Conservation (phyloP, 2,888 invertebrate genomes). For the Mythimna impura region DNA sequence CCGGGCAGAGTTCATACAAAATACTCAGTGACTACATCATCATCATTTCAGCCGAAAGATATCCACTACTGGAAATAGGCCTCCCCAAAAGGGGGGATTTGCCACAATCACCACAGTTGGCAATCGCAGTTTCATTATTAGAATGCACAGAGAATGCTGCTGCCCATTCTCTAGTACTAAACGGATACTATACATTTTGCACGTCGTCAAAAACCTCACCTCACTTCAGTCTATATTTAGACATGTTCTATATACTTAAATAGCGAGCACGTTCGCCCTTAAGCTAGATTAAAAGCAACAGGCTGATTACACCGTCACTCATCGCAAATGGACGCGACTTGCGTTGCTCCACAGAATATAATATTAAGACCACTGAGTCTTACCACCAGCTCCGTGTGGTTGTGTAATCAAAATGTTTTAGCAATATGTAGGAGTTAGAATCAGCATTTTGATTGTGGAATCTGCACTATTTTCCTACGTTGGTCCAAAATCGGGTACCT, state of each 20-base stretch:
- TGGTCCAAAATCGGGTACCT: too few relatives aligned
- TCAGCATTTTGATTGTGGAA: conserved; percentile 5
- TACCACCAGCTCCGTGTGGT: background rate
- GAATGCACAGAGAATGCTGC: too few relatives aligned
- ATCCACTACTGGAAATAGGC: too few relatives aligned
- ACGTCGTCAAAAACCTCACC: background rate
- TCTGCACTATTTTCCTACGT: background rate
- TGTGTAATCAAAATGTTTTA: background rate
- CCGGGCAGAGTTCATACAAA: too few relatives aligned
- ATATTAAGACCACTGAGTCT: conserved; percentile 7
- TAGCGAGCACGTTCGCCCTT: background rate
- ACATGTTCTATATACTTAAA: conserved; percentile 11
- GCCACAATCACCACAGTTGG: too few relatives aligned
- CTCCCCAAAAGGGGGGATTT: too few relatives aligned
- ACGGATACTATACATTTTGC: background rate
- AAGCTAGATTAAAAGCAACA: conserved; percentile 38
- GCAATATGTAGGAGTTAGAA: background rate
- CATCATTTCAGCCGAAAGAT: too few relatives aligned
- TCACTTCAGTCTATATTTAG: conserved; percentile 1
- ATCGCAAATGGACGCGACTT: conserved; percentile 23
- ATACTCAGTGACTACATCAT: too few relatives aligned
- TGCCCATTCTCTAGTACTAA: background rate
- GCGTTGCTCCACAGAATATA: conserved; percentile 16
- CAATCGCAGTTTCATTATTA: too few relatives aligned
- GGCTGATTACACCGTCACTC: conserved; percentile 18